Evolutionary conservation across 2,797 vertebrate genomes (phyloP).

Genomic region (Microctenopoma lineatum): DNA sequence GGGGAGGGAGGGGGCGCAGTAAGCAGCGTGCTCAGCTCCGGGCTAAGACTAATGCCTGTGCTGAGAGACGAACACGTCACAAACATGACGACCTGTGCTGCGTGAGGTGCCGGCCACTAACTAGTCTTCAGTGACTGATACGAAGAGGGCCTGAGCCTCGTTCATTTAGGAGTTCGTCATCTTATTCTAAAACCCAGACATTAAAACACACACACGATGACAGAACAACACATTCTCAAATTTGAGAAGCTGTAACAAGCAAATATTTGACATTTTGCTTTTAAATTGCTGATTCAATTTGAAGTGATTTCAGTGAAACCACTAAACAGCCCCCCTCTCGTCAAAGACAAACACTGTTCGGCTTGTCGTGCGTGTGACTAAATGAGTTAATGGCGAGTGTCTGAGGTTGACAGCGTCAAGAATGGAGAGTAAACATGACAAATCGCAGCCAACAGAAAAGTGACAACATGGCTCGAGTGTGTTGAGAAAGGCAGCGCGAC

Average conservation of each 20-base stretch:
- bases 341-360: conserved; percentile 15
- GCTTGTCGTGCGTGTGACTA: conserved; percentile 21
- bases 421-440: conserved; percentile 28
- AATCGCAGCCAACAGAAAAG: conserved; percentile 11
- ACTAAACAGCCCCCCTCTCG: background rate
- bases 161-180: too few relatives aligned
- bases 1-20: conserved; percentile 31
- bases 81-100: conserved; percentile 35
- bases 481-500: background rate
- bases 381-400: conserved; percentile 37
- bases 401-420: conserved; percentile 29
- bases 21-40: conserved; percentile 35
- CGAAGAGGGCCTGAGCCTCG: too few relatives aligned
- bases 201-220: too few relatives aligned
- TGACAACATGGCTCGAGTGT: conserved; percentile 8
- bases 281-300: too few relatives aligned
- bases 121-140: conserved; percentile 15
- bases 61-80: conserved; percentile 33
- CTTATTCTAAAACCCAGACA: too few relatives aligned
- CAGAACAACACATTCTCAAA: too few relatives aligned
- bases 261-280: too few relatives aligned
- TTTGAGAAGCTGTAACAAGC: too few relatives aligned
- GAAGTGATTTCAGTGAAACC: background rate
- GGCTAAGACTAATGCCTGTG: conserved; percentile 39
- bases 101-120: conserved; percentile 17